Conservation (phyloP, 2,113 vertebrate species). For the Pyxicephalus adspersus region DNA sequence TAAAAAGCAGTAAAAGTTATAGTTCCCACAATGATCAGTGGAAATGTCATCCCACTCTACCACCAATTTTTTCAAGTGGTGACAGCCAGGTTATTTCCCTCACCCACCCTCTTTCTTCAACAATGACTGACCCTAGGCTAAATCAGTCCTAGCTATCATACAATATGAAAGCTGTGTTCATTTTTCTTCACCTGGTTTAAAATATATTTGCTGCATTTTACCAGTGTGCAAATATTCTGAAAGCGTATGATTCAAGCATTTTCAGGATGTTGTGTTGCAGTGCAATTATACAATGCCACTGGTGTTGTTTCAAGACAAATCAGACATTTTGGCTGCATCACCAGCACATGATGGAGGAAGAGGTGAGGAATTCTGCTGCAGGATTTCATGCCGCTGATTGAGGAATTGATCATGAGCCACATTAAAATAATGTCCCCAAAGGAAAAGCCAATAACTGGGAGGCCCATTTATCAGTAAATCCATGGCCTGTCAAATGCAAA, state of each 20-base stretch:
- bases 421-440: constrained; percentile 88
- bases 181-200: no score
- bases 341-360: not conserved
- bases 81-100: no score
- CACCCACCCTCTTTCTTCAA: no score
- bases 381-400: constrained; percentile 81
- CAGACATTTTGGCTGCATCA: not conserved
- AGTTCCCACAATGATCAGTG: no score
- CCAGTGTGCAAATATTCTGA: no score
- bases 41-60: no score
- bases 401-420: constrained; percentile 85
- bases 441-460: constrained; percentile 79
- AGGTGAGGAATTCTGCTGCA: constrained; percentile 63
- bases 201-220: no score
- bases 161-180: no score
- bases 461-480: constrained; percentile 92
- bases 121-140: no score
- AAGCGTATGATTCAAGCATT: not conserved
- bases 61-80: no score
- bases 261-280: not conserved
- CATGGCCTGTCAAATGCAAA: constrained; percentile 78
- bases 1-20: no score
- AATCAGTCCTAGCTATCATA: no score
- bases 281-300: not conserved
- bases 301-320: not conserved